Conservation (phyloP, 2,797 vertebrate species). For the Neosilurus hyrtlii region DNA sequence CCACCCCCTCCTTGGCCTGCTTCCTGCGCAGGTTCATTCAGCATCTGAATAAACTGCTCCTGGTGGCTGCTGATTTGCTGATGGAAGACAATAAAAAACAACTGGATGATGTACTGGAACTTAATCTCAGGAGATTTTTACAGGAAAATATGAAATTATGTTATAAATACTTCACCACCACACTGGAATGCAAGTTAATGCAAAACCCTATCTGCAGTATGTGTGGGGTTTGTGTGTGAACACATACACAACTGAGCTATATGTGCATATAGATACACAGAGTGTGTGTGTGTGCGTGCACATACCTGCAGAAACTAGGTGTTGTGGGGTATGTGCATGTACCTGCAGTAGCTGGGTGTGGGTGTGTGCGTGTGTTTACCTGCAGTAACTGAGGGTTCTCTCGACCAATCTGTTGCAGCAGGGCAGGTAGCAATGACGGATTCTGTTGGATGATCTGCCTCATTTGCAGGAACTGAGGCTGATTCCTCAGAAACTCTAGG, state of each 20-base stretch:
- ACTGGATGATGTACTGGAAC: not conserved
- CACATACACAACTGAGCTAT: too few relatives aligned
- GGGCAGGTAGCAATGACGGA: conserved; percentile 86
- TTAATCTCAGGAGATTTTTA: not conserved
- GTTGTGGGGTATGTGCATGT: too few relatives aligned
- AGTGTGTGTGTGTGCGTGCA: too few relatives aligned
- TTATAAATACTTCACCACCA: not conserved
- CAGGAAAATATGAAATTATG: not conserved
- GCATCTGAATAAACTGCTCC: conserved; percentile 96
- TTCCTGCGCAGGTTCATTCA: conserved; percentile 90
- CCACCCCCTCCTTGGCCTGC: conserved; percentile 72
- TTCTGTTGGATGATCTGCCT: conserved; percentile 97
- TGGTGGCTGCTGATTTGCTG: conserved; percentile 95
- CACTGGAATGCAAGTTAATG: not conserved
- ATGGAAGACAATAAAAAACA: not conserved
- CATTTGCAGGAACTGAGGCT: conserved; percentile 96
- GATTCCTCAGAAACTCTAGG: conserved; percentile 90
- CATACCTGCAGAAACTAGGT: too few relatives aligned
- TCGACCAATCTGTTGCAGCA: conserved; percentile 92
- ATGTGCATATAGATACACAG: too few relatives aligned
- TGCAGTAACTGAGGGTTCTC: conserved; percentile 93
- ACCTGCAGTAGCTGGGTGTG: too few relatives aligned
- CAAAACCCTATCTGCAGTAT: not conserved
- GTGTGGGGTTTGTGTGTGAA: not conserved
- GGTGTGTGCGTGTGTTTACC: conserved; percentile 64